Conservation (phyloP, 2,797 vertebrate species). For the Silurus aristotelis region DNA sequence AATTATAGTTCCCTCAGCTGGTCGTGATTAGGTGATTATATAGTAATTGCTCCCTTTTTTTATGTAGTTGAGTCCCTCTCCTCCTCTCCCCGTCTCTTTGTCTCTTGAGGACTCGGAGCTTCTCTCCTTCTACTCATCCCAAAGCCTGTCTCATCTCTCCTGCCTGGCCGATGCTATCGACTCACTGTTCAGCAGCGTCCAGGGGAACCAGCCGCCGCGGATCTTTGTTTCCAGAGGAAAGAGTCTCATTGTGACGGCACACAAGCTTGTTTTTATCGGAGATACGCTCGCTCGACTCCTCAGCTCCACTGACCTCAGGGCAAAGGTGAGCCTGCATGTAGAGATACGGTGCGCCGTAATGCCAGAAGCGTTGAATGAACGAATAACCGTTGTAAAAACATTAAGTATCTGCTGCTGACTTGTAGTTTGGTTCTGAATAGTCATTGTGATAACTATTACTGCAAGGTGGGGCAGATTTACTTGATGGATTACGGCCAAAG, state of each 20-base stretch:
- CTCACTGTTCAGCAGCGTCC: conserved; percentile 81
- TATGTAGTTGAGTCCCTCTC: conserved; percentile 71
- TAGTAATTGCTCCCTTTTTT: conserved; percentile 23
- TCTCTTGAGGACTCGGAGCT: conserved; percentile 84
- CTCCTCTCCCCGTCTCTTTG: conserved; percentile 71
- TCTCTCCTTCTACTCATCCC: conserved; percentile 87
- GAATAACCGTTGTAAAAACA: neutral
- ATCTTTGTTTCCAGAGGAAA: conserved; percentile 87
- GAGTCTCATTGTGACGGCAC: conserved; percentile 87
- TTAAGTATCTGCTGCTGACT: neutral
- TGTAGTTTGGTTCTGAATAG: neutral
- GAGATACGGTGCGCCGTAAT: neutral
- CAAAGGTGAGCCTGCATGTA: conserved; percentile 68
- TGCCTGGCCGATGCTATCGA: conserved; percentile 83
- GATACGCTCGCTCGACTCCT: conserved; percentile 88
- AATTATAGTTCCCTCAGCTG: neutral
- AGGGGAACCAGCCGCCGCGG: conserved; percentile 83
- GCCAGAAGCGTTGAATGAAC: neutral
- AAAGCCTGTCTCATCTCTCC: conserved; percentile 84
- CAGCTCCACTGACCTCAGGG: conserved; percentile 79
- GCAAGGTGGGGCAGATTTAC: neutral
- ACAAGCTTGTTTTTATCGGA: conserved; percentile 91
- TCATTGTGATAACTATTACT: neutral
- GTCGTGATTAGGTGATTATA: neutral
- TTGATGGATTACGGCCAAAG: neutral